A percentile compares a stretch with the other conserved stretches of the same genome.
phyloP scores from a whole-genome alignment of 2,113 vertebrate genomes.

The Sinocyclocheilus anshuiensis region DNA sequence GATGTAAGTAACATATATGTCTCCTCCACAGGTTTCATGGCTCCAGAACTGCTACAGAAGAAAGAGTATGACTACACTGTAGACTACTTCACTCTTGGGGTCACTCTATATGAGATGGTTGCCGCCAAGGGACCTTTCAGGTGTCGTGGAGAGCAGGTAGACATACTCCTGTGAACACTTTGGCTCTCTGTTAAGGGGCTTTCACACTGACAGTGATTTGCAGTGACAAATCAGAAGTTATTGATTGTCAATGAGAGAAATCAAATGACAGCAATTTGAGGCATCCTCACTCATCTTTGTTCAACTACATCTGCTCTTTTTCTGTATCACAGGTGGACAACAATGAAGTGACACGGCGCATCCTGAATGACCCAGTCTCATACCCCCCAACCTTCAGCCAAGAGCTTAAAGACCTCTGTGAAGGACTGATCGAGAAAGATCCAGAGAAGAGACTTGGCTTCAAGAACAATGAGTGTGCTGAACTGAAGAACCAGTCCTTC shows the following conservation, averaged over 20 bases:
- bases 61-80: conserved; percentile 81
- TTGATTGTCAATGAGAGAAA: background rate
- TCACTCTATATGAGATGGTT: conserved; percentile 85
- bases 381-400: conserved; percentile 68
- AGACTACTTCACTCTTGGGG: conserved; percentile 87
- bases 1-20: background rate
- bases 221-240: background rate
- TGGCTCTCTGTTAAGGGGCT: background rate
- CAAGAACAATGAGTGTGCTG: conserved; percentile 68
- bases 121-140: conserved; percentile 85
- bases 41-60: conserved; percentile 81
- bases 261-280: background rate
- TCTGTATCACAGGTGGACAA: conserved; percentile 70
- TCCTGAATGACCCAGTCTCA: conserved; percentile 67
- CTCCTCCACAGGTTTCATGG: conserved; percentile 82
- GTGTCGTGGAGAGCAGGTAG: conserved; percentile 82
- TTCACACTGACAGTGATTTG: background rate
- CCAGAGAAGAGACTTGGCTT: conserved; percentile 65
- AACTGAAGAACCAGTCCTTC: conserved; percentile 72
- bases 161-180: background rate
- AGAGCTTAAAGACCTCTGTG: conserved; percentile 67
- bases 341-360: conserved; percentile 71
- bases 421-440: conserved; percentile 69
- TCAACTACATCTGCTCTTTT: background rate
- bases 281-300: background rate